A percentile compares a stretch with the other conserved stretches of the same genome.
Conservation (phyloP, 1,140 invertebrate genomes). For the Amphibalanus amphitrite region DNA sequence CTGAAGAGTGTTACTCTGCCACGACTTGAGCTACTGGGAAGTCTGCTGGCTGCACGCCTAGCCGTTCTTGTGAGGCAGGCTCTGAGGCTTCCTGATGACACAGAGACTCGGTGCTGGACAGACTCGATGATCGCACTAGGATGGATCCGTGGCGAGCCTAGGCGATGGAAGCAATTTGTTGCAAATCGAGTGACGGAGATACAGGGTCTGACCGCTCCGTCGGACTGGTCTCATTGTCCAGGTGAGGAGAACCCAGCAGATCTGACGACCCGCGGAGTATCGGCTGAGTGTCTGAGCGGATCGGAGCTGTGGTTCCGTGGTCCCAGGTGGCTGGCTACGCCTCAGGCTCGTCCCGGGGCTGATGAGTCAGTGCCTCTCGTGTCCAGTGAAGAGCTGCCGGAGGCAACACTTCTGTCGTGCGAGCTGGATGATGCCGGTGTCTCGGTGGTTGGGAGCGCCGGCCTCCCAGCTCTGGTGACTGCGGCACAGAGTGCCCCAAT, state of each 20-base stretch:
- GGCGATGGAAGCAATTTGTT: slow-evolving; percentile 9
- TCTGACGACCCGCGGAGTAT: slow-evolving; percentile 6
- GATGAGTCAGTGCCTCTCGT: not conserved
- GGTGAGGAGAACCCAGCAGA: slow-evolving; percentile 11
- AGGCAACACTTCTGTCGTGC: not conserved
- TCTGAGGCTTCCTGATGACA: not conserved
- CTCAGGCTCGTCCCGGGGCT: not conserved
- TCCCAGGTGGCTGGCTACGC: not conserved
- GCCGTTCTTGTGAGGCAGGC: not conserved
- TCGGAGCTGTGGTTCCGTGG: not conserved
- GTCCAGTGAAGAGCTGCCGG: not conserved
- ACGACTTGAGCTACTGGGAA: not conserved
- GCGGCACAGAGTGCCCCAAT: not conserved
- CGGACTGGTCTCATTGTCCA: slow-evolving; percentile 10
- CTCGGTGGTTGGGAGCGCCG: not conserved
- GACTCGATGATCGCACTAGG: slow-evolving; percentile 10
- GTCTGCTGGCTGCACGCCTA: not conserved
- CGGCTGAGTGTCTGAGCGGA: not conserved
- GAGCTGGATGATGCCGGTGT: no score
- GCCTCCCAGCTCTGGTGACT: not conserved
- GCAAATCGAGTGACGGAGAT: slow-evolving; percentile 12
- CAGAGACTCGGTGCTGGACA: slow-evolving; percentile 4
- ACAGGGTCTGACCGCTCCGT: slow-evolving; percentile 5
- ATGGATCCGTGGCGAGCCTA: slow-evolving; percentile 9
- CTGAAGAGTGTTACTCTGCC: not conserved